phyloP scores from a whole-genome alignment of 2,113 vertebrate species.

The Otocyon megalotis region DNA sequence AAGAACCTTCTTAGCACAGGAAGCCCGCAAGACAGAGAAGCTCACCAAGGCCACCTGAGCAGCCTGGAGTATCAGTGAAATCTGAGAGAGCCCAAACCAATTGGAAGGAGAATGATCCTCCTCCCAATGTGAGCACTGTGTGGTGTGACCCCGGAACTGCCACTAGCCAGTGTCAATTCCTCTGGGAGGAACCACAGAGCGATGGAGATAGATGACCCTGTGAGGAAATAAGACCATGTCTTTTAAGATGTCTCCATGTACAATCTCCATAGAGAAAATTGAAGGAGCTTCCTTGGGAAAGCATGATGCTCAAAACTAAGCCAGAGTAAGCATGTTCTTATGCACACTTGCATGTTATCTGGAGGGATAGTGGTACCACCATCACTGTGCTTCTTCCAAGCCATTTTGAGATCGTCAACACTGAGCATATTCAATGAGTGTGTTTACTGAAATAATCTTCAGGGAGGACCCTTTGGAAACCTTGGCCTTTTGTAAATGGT shows the following conservation, averaged over 20 bases:
- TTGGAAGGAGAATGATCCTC: rapidly evolving
- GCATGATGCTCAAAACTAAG: background rate
- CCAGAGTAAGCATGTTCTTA: background rate
- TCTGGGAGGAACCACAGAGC: too few relatives aligned
- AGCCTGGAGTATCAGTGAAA: background rate
- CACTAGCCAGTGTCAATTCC: rapidly evolving
- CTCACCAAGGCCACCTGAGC: too few relatives aligned
- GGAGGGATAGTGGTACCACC: rapidly evolving
- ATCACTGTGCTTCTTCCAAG: background rate
- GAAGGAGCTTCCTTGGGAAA: background rate
- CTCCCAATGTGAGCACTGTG: rapidly evolving
- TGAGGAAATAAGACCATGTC: background rate
- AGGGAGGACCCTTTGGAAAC: background rate
- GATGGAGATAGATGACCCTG: background rate
- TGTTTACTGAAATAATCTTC: too few relatives aligned
- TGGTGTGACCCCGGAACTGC: too few relatives aligned
- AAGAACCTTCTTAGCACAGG: background rate
- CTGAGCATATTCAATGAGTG: background rate
- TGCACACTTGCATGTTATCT: rapidly evolving
- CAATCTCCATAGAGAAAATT: background rate
- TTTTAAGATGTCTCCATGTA: background rate
- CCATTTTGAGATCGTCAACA: background rate
- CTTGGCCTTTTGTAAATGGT: background rate
- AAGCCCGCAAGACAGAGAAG: rapidly evolving
- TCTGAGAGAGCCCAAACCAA: rapidly evolving